Evolutionary conservation across 2,888 invertebrate species (phyloP), one percentile per base, ranked within the genome.

Genomic region (Nephrotoma appendiculata): DNA sequence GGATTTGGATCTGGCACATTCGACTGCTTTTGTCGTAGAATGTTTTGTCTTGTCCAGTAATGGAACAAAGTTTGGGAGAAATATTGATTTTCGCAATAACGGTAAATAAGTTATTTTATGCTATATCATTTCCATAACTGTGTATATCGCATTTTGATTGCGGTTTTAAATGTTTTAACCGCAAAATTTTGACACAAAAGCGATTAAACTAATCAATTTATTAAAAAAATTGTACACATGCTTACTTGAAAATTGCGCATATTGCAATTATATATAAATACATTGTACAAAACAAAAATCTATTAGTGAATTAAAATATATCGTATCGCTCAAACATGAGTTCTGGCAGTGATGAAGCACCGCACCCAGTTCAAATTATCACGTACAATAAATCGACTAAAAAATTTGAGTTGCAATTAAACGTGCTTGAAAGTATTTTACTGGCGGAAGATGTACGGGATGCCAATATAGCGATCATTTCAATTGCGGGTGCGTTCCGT

Each of bases 401-500:
- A 9, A 44, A 85, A 45, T 85, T 85, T 45, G 85, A 45, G 9
- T 11, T 85, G 6, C 15, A 85, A 4, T 19, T 45, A 6, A 15
- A 15, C 2, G 85, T 19, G 11, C 43, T 87, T 0, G 85, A 87
- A 41, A 83, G 11, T 43, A 43, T 87, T 86, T 31, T 87, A 2
- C 12, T 85, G 1, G 83, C 83, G 43, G 31, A 41, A 45, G 71
- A 87, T 42, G 86, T 87, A 6, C 86, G 71, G 12, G 85, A 87
- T 45, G 45, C 86, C 1, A 84, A 86, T 12, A 42, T 87, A 41
- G 41, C 86, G 5, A 11, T 87, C 7, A 2, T 87, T 1, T 86
- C 87, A 31, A 71, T 87, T 6, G 86, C 85, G 11, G 87, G 87
- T 57, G 87, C 87, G 5, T 86, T 86, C 41, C 48, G 87, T 11